Base-by-base conservation (phyloP, 1,140 invertebrate genomes). In the Drosophila murphyi region DNA sequence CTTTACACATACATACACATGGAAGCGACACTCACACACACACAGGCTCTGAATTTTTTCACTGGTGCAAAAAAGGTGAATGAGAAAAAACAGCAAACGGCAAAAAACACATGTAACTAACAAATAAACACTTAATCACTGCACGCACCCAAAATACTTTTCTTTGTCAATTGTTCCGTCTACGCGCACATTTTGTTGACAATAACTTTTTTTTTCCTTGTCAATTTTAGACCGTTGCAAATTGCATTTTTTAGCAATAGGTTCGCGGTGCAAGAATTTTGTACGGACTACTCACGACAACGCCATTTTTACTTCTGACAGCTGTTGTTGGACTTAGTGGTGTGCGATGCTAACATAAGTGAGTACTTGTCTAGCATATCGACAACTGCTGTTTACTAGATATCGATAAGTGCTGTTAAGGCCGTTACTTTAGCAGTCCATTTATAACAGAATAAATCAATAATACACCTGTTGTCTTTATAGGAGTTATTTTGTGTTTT, bases 1-100 rank as follows among this genome's bases (percentile, higher is more conserved):
- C 83, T 89, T 89, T 70, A 78, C 68, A 74, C 65, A 69, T 57
- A 83, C 63, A 80, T 56, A 70, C 55, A 72, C 52, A 74, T 7
- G 57, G 61, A 51, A 45, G 55, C 55, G 54, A 71, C 59, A 72
- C 52, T 41, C 35, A 67, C 61, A 20, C 20, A 61, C 59, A 62
- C 70, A 72, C 54, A 71, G 41, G 29, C 61, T 60, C 47, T 64
- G 50, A 70, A 71, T 55, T 81, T 68, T 20, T 62, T 68, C 64
- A 64, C 59, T 76, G 62, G 64, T 75, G 76, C 76, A 80, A 75
- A 80, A 70, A 57, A 50, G 60, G 31, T 70, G 55, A 41, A 63
- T 45, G 63, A 76, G 48, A 41, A 54, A 41, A 73, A n/a, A 77
- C 74, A 77, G 29, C 37, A 70, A 62, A 65, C n/a, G 62, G 45